Evolutionary conservation across 2,888 invertebrate genomes (phyloP).

Genomic region (Xylota sylvarum): DNA sequence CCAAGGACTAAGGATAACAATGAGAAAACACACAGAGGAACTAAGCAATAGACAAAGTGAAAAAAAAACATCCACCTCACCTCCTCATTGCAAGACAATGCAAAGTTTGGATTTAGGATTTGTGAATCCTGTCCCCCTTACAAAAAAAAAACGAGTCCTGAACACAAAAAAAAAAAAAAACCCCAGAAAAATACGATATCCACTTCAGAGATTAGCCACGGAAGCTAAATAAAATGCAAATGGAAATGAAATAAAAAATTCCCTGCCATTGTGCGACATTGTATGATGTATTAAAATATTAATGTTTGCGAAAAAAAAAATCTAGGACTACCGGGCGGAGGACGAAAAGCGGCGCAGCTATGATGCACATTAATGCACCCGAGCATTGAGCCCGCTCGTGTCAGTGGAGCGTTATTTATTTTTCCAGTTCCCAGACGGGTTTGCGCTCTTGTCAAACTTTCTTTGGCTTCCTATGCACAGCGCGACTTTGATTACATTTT

Average conservation of each 20-base stretch:
- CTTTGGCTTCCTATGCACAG: constrained; percentile 26
- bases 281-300: constrained; percentile 78
- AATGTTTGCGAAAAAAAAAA: constrained; percentile 45
- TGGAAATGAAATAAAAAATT: constrained; percentile 77
- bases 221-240: constrained; percentile 77
- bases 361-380: constrained; percentile 72
- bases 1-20: constrained; percentile 67
- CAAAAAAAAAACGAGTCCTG: not conserved
- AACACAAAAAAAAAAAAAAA: constrained; percentile 40
- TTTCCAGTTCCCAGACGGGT: constrained; percentile 40
- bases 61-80: constrained; percentile 19
- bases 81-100: constrained; percentile 66
- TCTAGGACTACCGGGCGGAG: constrained; percentile 12
- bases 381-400: constrained; percentile 40
- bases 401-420: constrained; percentile 62
- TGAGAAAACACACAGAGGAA: constrained; percentile 39
- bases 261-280: constrained; percentile 76
- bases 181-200: constrained; percentile 47
- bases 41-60: constrained; percentile 34
- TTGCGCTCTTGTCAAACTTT: constrained; percentile 35
- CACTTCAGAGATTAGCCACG: constrained; percentile 77
- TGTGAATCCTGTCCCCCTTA: constrained; percentile 33
- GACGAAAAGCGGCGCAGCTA: not conserved
- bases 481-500: constrained; percentile 34
- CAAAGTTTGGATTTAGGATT: constrained; percentile 76